Base-by-base conservation (phyloP, 2,888 invertebrate genomes). In the Ormia ochracea region DNA sequence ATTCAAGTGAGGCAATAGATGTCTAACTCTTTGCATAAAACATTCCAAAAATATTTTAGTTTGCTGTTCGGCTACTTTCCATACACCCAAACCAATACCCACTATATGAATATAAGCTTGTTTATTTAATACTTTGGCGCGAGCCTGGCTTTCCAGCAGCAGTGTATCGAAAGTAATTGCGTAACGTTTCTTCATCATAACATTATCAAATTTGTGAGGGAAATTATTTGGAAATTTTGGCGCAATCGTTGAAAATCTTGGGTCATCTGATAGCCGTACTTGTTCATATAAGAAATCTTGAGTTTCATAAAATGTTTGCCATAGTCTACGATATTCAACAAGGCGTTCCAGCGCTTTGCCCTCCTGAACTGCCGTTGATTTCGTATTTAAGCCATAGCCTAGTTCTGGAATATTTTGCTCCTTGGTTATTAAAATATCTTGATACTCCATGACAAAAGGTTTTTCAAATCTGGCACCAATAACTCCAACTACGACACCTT, bases 21-120 rank as follows among this genome's bases (percentile, higher is more conserved):
- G 91, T 3, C 90, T 89, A 14, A 93, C 88, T 9, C 93, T 89
- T 59, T 92, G 91, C 5, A 91, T 87, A 81, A 93, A 93, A 0
- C 92, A 91, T 28, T 93, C 89, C 4, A 93, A 85, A 83, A 92
- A 93, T 17, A 93, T 90, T 81, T 92, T 90, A 0, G 90, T 89
- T 83, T 93, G 93, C 61, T 93, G 92, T 0, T 86, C 83, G 0
- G 92, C 91, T 50, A 91, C 88, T 84, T 87, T 91, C 93, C 93
- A 93, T 0, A 93, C 92, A 0, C 93, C 93, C 2, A 92, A 86
- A 79, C 92, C 92, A 48, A 92, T 91, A 1, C 93, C 93, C 50
- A 93, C 91, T 17, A 93, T 89, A 84, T 93, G 93, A 1, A 93
- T 82, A 82, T 91, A 93, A 0, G 92, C 93, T 4, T 90, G 89